Percentiles rank a stretch among this genome's conserved stretches.
Conservation (phyloP, 2,888 invertebrate genomes). For the Stegophylla sp. region DNA sequence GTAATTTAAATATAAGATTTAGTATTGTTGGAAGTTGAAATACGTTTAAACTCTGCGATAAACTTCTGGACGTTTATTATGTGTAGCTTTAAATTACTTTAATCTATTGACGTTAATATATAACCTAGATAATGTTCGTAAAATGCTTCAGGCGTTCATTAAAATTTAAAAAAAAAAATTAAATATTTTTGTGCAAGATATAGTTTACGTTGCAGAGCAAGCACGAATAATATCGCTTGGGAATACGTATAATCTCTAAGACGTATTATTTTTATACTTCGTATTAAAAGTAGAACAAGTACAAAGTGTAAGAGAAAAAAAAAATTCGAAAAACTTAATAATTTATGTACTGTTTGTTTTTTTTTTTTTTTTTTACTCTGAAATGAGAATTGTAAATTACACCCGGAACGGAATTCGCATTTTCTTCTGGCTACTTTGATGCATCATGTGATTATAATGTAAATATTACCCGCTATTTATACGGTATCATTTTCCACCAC, state of each 20-base stretch:
- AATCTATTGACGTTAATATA: no score
- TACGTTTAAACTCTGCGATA: no score
- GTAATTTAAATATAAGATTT: no score
- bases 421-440: background rate
- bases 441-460: background rate
- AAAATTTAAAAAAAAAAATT: no score
- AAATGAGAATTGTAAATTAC: background rate
- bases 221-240: background rate
- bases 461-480: background rate
- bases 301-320: background rate
- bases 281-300: background rate
- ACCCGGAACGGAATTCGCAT: background rate
- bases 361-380: background rate
- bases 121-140: no score
- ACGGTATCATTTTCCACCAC: no score
- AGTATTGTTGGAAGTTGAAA: no score
- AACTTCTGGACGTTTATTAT: no score
- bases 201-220: background rate
- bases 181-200: no score
- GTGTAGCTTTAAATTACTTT: no score
- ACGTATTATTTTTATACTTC: background rate
- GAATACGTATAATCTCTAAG: no score
- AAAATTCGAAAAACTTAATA: background rate
- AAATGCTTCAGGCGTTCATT: no score
- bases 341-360: slow-evolving; percentile 1